phyloP scores from a whole-genome alignment of 2,888 invertebrate genomes.

The Zaprionus obscuricornis region DNA sequence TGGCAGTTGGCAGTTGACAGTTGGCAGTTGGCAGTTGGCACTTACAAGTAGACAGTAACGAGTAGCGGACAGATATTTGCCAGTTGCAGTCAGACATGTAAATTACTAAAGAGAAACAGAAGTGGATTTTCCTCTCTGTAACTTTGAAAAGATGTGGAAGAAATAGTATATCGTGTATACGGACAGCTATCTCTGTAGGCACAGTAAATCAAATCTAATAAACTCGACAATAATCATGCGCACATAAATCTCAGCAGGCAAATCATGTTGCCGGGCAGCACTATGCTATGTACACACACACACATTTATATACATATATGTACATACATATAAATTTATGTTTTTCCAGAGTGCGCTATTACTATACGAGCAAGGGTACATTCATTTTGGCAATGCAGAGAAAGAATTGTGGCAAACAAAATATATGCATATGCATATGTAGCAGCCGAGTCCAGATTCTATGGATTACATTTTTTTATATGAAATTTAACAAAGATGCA shows the following conservation, averaged over 20 bases:
- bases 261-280: constrained; percentile 56
- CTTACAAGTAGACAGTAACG: no score
- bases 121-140: no score
- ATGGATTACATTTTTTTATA: no score
- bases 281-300: constrained; percentile 36
- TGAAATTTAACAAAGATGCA: no score
- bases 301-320: constrained; percentile 4
- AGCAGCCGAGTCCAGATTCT: no score
- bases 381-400: not conserved
- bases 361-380: constrained; percentile 28
- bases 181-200: no score
- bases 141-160: no score
- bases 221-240: constrained; percentile 75
- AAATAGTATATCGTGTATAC: no score
- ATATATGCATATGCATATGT: no score
- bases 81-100: constrained; percentile 35
- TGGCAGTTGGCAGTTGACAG: constrained; percentile 15
- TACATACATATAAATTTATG: constrained; percentile 1
- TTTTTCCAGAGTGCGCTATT: constrained; percentile 43
- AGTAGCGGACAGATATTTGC: not conserved
- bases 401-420: no score
- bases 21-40: constrained; percentile 28
- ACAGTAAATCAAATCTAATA: constrained; percentile 74
- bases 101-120: no score
- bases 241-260: constrained; percentile 65